Evolutionary conservation across 1,140 invertebrate genomes (phyloP).

Genomic region (Dreissena rostriformis): DNA sequence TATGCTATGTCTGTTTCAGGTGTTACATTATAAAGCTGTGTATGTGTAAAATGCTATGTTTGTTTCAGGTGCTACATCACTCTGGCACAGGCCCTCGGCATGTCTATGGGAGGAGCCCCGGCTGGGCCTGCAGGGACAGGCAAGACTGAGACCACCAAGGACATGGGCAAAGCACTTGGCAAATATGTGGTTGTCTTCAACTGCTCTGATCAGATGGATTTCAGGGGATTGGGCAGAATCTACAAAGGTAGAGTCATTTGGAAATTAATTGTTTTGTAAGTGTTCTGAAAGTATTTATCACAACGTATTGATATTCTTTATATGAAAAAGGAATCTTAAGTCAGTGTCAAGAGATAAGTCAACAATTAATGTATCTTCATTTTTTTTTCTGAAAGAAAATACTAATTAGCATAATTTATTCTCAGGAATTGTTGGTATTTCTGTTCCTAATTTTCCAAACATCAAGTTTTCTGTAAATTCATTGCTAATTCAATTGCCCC

Average conservation of each 20-base stretch:
- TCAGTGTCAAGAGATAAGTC: no score
- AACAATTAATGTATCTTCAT: no score
- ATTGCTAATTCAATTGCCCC: no score
- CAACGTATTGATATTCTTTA: background rate
- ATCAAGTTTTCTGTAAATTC: no score
- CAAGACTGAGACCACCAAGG: slow-evolving; percentile 98
- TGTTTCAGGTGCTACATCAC: slow-evolving; percentile 95
- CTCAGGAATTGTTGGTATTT: no score
- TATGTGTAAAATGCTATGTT: background rate
- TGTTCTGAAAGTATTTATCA: background rate
- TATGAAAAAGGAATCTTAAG: no score
- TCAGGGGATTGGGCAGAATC: slow-evolving; percentile 93
- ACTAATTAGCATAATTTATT: no score
- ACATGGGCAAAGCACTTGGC: slow-evolving; percentile 98
- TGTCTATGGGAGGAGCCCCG: slow-evolving; percentile 98
- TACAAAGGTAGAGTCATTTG: slow-evolving; percentile 86
- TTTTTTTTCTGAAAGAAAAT: no score
- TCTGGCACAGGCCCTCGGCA: slow-evolving; percentile 95
- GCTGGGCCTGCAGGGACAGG: slow-evolving; percentile 98
- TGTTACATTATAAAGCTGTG: slow-evolving; percentile 89
- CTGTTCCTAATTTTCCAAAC: no score
- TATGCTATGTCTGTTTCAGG: slow-evolving; percentile 82
- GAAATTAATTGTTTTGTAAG: background rate
- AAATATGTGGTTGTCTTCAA: slow-evolving; percentile 99
- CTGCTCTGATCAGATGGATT: slow-evolving; percentile 99